These are phyloP conservation scores for Contarinia nasturtii DNA, from an alignment of 1,140 invertebrate genomes.

Conservation along the genomic window DNA sequence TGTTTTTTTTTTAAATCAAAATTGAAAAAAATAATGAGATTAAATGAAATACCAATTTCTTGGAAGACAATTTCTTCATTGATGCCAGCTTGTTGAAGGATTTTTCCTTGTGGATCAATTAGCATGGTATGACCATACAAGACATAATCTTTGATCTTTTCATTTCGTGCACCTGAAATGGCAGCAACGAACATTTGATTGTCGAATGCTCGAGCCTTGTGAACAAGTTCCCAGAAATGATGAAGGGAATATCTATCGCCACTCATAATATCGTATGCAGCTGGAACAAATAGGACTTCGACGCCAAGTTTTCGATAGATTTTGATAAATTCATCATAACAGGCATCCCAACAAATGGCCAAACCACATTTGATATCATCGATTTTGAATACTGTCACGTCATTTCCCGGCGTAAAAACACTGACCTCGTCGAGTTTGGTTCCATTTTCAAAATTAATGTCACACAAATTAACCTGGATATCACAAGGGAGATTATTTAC, in stretches of 20 bases:
- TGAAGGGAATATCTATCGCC: not conserved
- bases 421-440: not conserved
- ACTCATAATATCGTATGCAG: not conserved
- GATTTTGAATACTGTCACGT: not conserved
- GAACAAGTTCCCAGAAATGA: not conserved
- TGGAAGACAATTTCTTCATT: not conserved
- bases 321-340: not conserved
- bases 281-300: not conserved
- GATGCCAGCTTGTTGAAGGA: not conserved
- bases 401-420: not conserved
- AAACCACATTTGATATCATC: not conserved
- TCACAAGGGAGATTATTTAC: too few species aligned
- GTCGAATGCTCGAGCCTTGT: not conserved
- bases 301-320: not conserved
- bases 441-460: not conserved
- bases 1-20: too few species aligned
- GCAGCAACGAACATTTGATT: not conserved
- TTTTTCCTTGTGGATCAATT: not conserved
- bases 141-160: not conserved
- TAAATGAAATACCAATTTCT: conserved; percentile 1
- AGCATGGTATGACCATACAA: conserved; percentile 1
- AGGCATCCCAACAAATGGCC: not conserved
- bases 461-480: not conserved
- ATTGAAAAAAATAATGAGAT: too few species aligned
- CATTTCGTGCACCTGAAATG: not conserved